A percentile compares a stretch with the other conserved stretches of the same genome.
These are phyloP conservation scores for Mesochorus sp. DNA, from an alignment of 2,888 invertebrate genomes.

Conservation along the genomic window DNA sequence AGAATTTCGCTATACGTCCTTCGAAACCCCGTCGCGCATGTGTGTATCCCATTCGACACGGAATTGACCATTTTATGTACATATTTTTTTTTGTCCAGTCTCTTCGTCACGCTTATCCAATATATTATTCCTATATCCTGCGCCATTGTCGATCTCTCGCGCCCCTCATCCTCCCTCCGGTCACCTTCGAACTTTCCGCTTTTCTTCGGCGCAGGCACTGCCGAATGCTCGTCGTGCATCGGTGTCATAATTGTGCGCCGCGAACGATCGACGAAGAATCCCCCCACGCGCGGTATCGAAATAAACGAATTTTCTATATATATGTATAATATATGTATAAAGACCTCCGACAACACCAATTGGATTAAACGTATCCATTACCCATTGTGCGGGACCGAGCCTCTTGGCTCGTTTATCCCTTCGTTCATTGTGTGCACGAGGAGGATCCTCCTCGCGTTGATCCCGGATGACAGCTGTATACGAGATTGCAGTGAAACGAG, in stretches of 20 bases:
- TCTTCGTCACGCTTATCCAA: constrained; percentile 75
- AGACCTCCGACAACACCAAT: constrained; percentile 71
- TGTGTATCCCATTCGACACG: constrained; percentile 23
- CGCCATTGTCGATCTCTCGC: constrained; percentile 71
- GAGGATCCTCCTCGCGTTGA: constrained; percentile 55
- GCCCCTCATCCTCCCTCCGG: too few species aligned
- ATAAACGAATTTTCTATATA: constrained; percentile 35
- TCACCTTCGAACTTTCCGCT: background rate
- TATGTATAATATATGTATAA: background rate
- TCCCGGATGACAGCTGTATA: constrained; percentile 45
- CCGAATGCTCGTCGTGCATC: constrained; percentile 52
- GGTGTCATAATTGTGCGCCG: constrained; percentile 24
- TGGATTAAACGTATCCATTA: constrained; percentile 82
- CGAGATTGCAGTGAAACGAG: constrained; percentile 20
- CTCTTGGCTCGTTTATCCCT: constrained; percentile 61
- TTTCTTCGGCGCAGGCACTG: constrained; percentile 50
- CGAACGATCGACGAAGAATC: constrained; percentile 33
- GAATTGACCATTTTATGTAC: constrained; percentile 56
- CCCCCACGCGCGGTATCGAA: background rate
- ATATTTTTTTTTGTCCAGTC: constrained; percentile 2
- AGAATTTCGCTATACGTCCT: constrained; percentile 44
- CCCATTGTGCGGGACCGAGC: constrained; percentile 72
- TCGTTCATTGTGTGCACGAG: constrained; percentile 42
- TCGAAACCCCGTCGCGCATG: constrained; percentile 29
- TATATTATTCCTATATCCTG: too few species aligned